phyloP scores from a whole-genome alignment of 1,140 invertebrate genomes.

The Drosophila yakuba region DNA sequence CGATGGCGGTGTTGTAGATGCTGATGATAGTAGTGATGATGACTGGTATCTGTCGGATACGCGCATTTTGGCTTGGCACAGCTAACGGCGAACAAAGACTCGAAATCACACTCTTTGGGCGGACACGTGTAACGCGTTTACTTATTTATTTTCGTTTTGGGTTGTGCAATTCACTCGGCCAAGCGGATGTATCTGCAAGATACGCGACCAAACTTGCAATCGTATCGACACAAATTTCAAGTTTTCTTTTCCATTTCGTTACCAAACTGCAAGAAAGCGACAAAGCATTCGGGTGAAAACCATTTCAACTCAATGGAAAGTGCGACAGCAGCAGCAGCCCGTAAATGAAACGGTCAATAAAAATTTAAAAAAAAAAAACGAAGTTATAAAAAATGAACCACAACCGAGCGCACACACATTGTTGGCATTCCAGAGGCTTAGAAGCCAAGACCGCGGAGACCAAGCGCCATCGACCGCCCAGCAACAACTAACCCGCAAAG shows the following conservation, averaged over 20 bases:
- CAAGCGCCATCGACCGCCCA: conserved; percentile 31
- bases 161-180: conserved; percentile 64
- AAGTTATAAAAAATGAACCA: conserved; percentile 7
- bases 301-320: conserved; percentile 71
- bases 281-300: conserved; percentile 66
- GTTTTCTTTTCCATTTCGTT: conserved; percentile 68
- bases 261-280: conserved; percentile 72
- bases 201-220: conserved; percentile 70
- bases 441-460: conserved; percentile 40
- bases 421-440: conserved; percentile 49
- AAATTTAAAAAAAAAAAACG: neutral
- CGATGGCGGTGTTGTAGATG: conserved; percentile 13
- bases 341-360: conserved; percentile 74
- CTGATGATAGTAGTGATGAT: conserved; percentile 52
- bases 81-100: conserved; percentile 54
- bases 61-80: conserved; percentile 71
- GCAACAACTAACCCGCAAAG: conserved; percentile 23
- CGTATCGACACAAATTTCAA: conserved; percentile 70
- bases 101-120: conserved; percentile 18
- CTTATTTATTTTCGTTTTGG: conserved; percentile 44
- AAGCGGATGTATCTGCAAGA: conserved; percentile 68
- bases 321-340: conserved; percentile 46
- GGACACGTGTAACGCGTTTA: conserved; percentile 42
- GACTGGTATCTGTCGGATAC: conserved; percentile 69
- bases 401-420: conserved; percentile 48